phyloP scores from a whole-genome alignment of 2,888 invertebrate genomes.

The Coelopa pilipes region DNA sequence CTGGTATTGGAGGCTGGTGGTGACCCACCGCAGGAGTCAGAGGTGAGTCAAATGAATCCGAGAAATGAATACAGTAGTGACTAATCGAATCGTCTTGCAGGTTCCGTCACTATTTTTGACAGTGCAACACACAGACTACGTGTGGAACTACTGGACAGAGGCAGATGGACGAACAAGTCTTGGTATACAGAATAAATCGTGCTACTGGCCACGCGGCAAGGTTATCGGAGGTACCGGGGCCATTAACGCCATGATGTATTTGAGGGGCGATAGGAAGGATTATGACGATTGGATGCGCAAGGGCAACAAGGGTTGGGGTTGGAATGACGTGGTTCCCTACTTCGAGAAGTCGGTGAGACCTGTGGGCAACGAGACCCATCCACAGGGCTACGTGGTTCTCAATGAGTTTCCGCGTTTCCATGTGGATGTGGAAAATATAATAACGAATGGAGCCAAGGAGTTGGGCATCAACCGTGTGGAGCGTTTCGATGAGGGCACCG shows the following conservation, averaged over 20 bases:
- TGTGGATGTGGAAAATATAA: slow-evolving; percentile 47
- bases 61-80: not conserved
- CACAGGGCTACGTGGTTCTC: slow-evolving; percentile 65
- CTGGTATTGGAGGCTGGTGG: slow-evolving; percentile 82
- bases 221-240: slow-evolving; percentile 75
- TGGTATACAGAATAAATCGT: slow-evolving; percentile 53
- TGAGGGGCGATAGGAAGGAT: slow-evolving; percentile 73
- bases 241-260: slow-evolving; percentile 75
- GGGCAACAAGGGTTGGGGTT: slow-evolving; percentile 77
- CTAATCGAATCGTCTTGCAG: too few species aligned
- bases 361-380: slow-evolving; percentile 49
- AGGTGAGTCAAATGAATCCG: slow-evolving; percentile 60
- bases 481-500: slow-evolving; percentile 63
- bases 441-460: slow-evolving; percentile 68
- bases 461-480: slow-evolving; percentile 64
- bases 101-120: too few species aligned
- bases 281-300: slow-evolving; percentile 73
- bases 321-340: slow-evolving; percentile 79
- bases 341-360: slow-evolving; percentile 77
- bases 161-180: slow-evolving; percentile 50
- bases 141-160: slow-evolving; percentile 58
- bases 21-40: slow-evolving; percentile 68
- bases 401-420: slow-evolving; percentile 58
- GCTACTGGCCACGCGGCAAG: slow-evolving; percentile 72
- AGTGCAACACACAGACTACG: slow-evolving; percentile 49